phyloP scores from a whole-genome alignment of 1,140 invertebrate species.

The Linepithema humile region DNA sequence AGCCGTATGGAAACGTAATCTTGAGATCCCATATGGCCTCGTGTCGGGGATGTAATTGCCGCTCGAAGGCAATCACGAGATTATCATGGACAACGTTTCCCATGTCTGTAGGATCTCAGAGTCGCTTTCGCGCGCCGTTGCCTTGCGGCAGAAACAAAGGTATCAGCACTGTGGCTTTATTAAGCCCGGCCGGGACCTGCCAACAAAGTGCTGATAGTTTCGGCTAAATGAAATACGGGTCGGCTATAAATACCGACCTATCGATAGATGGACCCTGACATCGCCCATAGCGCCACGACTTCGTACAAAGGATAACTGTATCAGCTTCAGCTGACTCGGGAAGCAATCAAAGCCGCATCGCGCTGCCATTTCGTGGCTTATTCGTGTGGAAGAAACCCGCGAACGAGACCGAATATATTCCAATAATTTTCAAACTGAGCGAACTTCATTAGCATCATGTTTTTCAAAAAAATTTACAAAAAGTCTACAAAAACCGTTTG shows the following conservation, averaged over 20 bases:
- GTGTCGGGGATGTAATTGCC: slow-evolving; percentile 67
- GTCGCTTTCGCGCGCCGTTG: slow-evolving; percentile 49
- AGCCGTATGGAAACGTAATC: slow-evolving; percentile 54
- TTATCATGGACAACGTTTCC: slow-evolving; percentile 69
- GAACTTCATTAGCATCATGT: background rate
- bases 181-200: slow-evolving; percentile 49
- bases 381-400: background rate
- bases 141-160: slow-evolving; percentile 65
- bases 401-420: background rate
- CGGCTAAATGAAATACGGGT: slow-evolving; percentile 69
- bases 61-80: slow-evolving; percentile 68
- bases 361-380: background rate
- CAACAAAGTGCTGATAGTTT: slow-evolving; percentile 68
- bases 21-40: slow-evolving; percentile 58
- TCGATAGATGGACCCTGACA: slow-evolving; percentile 58
- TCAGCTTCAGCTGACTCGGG: slow-evolving; percentile 17
- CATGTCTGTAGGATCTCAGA: slow-evolving; percentile 54
- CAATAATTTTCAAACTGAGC: background rate
- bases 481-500: too few species aligned
- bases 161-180: slow-evolving; percentile 59
- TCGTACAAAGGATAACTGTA: slow-evolving; percentile 54
- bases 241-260: slow-evolving; percentile 67
- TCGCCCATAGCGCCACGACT: slow-evolving; percentile 53
- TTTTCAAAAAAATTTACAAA: too few species aligned
- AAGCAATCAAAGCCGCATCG: slow-evolving; percentile 17